Percentiles rank a stretch among this genome's conserved stretches.
Conservation (phyloP, 2,797 vertebrate genomes). For the Fratercula arctica region DNA sequence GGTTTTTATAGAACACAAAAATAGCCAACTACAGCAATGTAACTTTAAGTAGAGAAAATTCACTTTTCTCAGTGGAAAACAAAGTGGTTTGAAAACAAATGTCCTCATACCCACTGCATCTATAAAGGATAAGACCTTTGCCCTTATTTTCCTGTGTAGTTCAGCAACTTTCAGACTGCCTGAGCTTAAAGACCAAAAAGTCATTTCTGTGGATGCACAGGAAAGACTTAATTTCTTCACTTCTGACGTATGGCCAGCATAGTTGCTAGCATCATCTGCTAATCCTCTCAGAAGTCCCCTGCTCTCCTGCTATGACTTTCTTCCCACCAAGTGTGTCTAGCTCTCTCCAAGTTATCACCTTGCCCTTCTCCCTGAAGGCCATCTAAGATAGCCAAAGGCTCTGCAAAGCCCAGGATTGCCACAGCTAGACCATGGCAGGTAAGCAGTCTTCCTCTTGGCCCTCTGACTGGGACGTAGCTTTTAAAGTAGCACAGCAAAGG, state of each 20-base stretch:
- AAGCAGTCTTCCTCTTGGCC: neutral
- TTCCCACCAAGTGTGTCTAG: neutral
- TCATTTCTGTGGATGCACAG: neutral
- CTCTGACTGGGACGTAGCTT: neutral
- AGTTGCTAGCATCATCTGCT: neutral
- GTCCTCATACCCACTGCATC: neutral
- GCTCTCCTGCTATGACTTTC: neutral
- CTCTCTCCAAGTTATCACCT: neutral
- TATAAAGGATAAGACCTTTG: neutral
- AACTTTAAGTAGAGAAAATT: neutral
- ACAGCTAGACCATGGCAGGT: neutral
- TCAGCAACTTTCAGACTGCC: neutral
- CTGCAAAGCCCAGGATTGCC: rapidly evolving
- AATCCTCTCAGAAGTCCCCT: neutral
- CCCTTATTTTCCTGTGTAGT: neutral
- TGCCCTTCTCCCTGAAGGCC: neutral
- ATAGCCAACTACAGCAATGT: neutral
- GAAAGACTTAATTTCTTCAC: neutral
- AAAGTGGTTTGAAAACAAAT: neutral
- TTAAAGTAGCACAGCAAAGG: neutral
- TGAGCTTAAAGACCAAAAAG: neutral
- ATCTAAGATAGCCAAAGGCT: neutral
- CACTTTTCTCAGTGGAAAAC: neutral
- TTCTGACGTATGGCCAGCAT: neutral
- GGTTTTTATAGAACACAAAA: neutral